Percentiles rank a stretch among this genome's conserved stretches.
Conservation (phyloP, 1,140 invertebrate species). For the Neodiprion fabricii region DNA sequence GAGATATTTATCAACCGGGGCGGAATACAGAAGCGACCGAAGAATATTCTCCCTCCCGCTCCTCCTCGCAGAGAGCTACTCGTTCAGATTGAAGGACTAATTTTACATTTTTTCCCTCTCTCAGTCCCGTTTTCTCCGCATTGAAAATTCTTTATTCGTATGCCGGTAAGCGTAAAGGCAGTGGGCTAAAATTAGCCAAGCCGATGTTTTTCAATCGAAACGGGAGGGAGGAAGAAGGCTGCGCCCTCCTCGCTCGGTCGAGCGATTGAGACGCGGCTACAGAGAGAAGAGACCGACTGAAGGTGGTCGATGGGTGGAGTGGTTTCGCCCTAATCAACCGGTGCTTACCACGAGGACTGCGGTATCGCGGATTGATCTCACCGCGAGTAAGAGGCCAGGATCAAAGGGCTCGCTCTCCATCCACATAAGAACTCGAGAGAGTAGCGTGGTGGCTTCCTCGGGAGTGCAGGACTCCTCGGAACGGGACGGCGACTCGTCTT, state of each 20-base stretch:
- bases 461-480: slow-evolving; percentile 44
- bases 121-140: not conserved
- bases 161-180: not conserved
- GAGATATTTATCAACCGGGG: too few species aligned
- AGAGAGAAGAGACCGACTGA: slow-evolving; percentile 26
- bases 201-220: slow-evolving; percentile 7
- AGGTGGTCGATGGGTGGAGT: slow-evolving; percentile 1
- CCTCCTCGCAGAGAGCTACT: not conserved
- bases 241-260: slow-evolving; percentile 12
- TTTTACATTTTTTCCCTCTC: not conserved
- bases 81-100: slow-evolving; percentile 1
- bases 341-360: slow-evolving; percentile 54
- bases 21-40: too few species aligned
- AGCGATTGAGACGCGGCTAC: slow-evolving; percentile 27
- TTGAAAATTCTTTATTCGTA: not conserved
- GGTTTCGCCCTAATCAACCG: slow-evolving; percentile 15
- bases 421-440: slow-evolving; percentile 60
- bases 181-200: not conserved
- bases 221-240: not conserved
- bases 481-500: slow-evolving; percentile 23
- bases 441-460: slow-evolving; percentile 54
- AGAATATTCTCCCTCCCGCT: too few species aligned
- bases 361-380: slow-evolving; percentile 60
- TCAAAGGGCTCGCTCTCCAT: slow-evolving; percentile 65
- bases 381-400: slow-evolving; percentile 58